phyloP scores from a whole-genome alignment of 1,140 invertebrate species.

The Drosophila paulistorum region DNA sequence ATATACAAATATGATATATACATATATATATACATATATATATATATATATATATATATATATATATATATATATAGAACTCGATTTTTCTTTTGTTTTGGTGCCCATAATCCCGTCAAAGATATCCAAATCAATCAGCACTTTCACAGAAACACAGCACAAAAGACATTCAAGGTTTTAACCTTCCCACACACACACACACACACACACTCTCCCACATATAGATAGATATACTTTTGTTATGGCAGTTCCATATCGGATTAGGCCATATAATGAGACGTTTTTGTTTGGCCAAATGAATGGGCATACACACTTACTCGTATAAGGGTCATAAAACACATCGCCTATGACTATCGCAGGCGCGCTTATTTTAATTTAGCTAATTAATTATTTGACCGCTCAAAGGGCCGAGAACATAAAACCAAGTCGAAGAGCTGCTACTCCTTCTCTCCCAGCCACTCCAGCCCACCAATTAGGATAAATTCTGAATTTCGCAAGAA shows the following conservation, averaged over 20 bases:
- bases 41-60: not conserved
- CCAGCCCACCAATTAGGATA: constrained; percentile 33
- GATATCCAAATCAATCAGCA: constrained; percentile 62
- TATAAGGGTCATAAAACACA: constrained; percentile 63
- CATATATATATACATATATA: not conserved
- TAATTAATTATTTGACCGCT: constrained; percentile 58
- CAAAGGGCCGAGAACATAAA: constrained; percentile 49
- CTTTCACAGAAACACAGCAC: constrained; percentile 4
- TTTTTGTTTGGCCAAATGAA: constrained; percentile 4
- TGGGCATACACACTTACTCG: not conserved
- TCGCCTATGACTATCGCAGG: constrained; percentile 28
- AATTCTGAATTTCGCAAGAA: constrained; percentile 22
- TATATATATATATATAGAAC: not conserved
- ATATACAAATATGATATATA: no score
- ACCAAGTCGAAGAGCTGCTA: constrained; percentile 27
- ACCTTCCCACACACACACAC: not conserved
- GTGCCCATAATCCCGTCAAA: constrained; percentile 49
- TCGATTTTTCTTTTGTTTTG: constrained; percentile 6
- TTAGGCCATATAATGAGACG: constrained; percentile 36
- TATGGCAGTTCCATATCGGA: constrained; percentile 37
- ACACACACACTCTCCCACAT: no score
- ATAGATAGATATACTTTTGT: constrained; percentile 2
- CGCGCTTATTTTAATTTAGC: constrained; percentile 47
- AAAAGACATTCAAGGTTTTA: constrained; percentile 9
- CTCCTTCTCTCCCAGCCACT: not conserved